These are phyloP conservation scores for Trematomus bernacchii DNA, from an alignment of 2,797 vertebrate genomes.

Conservation along the genomic window DNA sequence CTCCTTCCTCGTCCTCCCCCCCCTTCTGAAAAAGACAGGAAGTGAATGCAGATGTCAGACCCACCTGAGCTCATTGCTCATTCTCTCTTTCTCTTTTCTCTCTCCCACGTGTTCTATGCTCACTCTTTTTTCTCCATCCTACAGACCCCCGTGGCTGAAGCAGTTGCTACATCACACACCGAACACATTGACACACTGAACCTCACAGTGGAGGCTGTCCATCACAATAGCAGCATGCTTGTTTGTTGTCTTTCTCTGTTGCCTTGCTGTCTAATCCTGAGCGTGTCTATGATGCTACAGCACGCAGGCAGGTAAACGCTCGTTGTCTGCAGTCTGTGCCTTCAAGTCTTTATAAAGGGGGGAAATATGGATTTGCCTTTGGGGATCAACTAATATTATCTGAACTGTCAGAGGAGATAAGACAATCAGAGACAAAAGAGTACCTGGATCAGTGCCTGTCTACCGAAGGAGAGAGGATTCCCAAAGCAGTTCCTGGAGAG, in stretches of 20 bases:
- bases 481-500: conserved; percentile 35
- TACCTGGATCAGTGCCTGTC: conserved; percentile 1
- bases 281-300: conserved; percentile 61
- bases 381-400: conserved; percentile 24
- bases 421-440: conserved; percentile 1
- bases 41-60: conserved; percentile 79
- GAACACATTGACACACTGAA: conserved; percentile 78
- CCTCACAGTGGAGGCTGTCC: conserved; percentile 79
- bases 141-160: conserved; percentile 70
- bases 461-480: conserved; percentile 20
- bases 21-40: conserved; percentile 74
- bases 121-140: conserved; percentile 35
- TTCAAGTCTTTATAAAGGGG: conserved; percentile 26
- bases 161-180: conserved; percentile 78
- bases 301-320: conserved; percentile 50
- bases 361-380: conserved; percentile 42
- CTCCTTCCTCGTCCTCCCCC: conserved; percentile 23
- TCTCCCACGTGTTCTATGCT: conserved; percentile 56
- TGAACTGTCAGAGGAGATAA: conserved; percentile 3
- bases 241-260: conserved; percentile 78
- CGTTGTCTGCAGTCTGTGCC: conserved; percentile 32
- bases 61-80: conserved; percentile 82
- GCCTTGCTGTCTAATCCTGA: conserved; percentile 67
- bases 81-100: conserved; percentile 64
- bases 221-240: conserved; percentile 78